phyloP scores from a whole-genome alignment of 2,797 vertebrate species.

The Ataeniobius toweri region DNA sequence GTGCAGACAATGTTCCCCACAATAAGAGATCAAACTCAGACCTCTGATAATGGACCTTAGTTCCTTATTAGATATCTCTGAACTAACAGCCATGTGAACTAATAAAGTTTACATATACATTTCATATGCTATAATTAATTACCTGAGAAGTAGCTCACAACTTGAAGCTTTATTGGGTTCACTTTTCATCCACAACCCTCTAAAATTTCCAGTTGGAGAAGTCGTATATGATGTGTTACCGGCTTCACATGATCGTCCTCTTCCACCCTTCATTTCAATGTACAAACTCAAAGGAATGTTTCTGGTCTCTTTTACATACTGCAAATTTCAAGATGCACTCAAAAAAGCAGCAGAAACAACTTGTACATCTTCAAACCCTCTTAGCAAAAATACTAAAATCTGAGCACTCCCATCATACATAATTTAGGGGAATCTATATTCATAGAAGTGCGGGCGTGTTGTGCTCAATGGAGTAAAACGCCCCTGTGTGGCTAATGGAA shows the following conservation, averaged over 20 bases:
- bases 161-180: constrained; percentile 4
- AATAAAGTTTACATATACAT: not conserved
- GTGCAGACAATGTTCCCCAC: constrained; percentile 55
- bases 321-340: constrained; percentile 72
- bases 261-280: constrained; percentile 42
- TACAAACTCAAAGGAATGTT: constrained; percentile 44
- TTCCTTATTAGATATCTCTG: constrained; percentile 18
- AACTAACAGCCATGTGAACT: not conserved
- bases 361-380: constrained; percentile 73
- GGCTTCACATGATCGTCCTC: constrained; percentile 28
- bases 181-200: constrained; percentile 5
- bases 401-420: constrained; percentile 80
- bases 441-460: constrained; percentile 79
- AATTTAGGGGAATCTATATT: constrained; percentile 84
- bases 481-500: constrained; percentile 82
- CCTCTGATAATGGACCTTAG: constrained; percentile 30
- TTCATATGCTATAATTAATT: not conserved
- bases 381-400: constrained; percentile 80
- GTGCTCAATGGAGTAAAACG: constrained; percentile 82
- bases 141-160: not conserved
- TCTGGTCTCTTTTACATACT: constrained; percentile 33
- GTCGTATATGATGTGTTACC: constrained; percentile 33
- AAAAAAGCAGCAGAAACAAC: constrained; percentile 73
- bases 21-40: constrained; percentile 55
- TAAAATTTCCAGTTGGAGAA: constrained; percentile 8